Evolutionary conservation across 2,113 vertebrate genomes (phyloP), one percentile per base, ranked within the genome.

Genomic region (Hirundichthys speculiger): DNA sequence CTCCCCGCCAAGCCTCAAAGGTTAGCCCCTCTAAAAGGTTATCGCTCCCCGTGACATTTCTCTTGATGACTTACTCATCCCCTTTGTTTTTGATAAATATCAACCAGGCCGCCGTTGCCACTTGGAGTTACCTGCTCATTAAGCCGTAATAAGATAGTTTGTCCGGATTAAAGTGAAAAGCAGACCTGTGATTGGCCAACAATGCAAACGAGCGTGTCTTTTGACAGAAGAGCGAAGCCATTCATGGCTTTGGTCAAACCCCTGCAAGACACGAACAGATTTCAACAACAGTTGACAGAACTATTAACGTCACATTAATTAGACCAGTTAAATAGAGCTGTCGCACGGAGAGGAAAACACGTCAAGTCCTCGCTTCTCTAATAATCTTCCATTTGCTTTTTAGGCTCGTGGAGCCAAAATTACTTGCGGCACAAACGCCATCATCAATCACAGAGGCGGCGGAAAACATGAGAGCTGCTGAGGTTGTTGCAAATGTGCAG

Each of bases 1-100:
- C 73, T 65, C 43, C 53, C 53, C 51, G 41, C 69, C 16, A 50
- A 63, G 79, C 76, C 60, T 82, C 53, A 88, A 89, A 90, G 85
- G 86, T 86, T 81, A 84, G 55, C 64, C 49, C 47, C 11, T 41
- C 38, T 51, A 34, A 86, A 89, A 91, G 89, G 89, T 89, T 76
- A 82, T 74, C 13, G 57, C 75, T 69, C 80, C 46, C 14, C 16
- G 66, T 89, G 89, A 85, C 89, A 89, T 89, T 91, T 89, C 39
- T 64, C 69, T 59, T 76, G 68, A 87, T 85, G 78, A 77, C 86
- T 87, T 81, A 75, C 75, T 79, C 74, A 80, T 39, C 52, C 25
- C 64, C 64, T 70, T 84, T 48, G 47, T 73, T 79, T 79, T 55
- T 79, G 75, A 85, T 83, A 80, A 83, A 88, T 83, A 88, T 83